A percentile compares a stretch with the other conserved stretches of the same genome.
phyloP scores from a whole-genome alignment of 2,797 vertebrate genomes.

The Premnoplex brunnescens region DNA sequence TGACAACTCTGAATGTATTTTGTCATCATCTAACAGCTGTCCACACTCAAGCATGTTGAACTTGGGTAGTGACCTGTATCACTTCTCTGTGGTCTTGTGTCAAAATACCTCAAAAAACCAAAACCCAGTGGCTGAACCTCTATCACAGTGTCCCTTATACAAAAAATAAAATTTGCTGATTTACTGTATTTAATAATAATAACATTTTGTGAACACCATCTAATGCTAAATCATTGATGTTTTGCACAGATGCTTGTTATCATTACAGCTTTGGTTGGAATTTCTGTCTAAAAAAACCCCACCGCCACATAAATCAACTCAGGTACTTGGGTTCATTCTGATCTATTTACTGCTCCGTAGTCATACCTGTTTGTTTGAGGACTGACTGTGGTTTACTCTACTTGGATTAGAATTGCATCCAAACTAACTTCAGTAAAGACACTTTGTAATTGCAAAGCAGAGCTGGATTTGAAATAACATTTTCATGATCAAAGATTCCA shows the following conservation, averaged over 20 bases:
- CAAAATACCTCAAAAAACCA: not conserved
- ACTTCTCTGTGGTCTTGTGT: not conserved
- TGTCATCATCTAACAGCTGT: not conserved
- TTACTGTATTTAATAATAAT: not conserved
- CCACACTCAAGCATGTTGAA: not conserved
- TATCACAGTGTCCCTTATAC: not conserved
- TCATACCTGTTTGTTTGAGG: not conserved
- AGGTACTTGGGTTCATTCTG: not conserved
- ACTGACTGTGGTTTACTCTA: not conserved
- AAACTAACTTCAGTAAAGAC: conserved; percentile 24
- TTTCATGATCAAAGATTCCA: conserved; percentile 57
- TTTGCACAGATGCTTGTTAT: not conserved
- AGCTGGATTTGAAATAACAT: conserved; percentile 49
- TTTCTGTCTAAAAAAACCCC: not conserved
- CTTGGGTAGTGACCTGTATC: not conserved
- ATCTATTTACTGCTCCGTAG: not conserved
- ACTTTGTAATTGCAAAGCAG: not conserved
- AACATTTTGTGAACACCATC: not conserved
- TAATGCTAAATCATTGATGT: not conserved
- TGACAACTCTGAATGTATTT: not conserved
- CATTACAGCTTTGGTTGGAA: not conserved
- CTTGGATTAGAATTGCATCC: not conserved
- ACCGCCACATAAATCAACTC: not conserved
- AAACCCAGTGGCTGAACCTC: not conserved
- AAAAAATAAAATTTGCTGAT: not conserved